Percentiles rank a stretch among this genome's conserved stretches.
Evolutionary conservation across 2,888 invertebrate genomes (phyloP).

Genomic region (Tipula helvola): DNA sequence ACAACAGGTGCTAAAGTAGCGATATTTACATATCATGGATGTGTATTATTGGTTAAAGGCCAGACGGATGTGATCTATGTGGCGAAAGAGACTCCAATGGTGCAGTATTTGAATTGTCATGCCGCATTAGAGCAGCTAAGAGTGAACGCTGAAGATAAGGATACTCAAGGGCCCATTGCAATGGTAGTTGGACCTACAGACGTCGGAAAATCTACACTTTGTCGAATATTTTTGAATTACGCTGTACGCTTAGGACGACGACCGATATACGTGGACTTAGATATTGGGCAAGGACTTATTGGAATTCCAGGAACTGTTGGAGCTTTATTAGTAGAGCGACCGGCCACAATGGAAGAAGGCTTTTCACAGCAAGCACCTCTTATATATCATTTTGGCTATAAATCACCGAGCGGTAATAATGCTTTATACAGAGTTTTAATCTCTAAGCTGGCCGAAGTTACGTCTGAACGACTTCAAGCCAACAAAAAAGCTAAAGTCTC

Average conservation of each 20-base stretch:
- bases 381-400: slow-evolving; percentile 89
- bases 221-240: slow-evolving; percentile 82
- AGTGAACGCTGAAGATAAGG: slow-evolving; percentile 61
- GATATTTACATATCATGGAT: slow-evolving; percentile 93
- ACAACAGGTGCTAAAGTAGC: slow-evolving; percentile 85
- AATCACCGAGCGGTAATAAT: slow-evolving; percentile 58
- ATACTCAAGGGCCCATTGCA: slow-evolving; percentile 65
- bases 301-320: slow-evolving; percentile 88
- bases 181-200: slow-evolving; percentile 92
- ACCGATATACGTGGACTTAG: slow-evolving; percentile 89
- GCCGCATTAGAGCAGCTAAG: slow-evolving; percentile 87
- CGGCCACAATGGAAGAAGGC: slow-evolving; percentile 88
- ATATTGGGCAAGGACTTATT: slow-evolving; percentile 89
- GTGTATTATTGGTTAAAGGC: slow-evolving; percentile 72
- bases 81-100: slow-evolving; percentile 94
- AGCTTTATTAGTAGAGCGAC: slow-evolving; percentile 80
- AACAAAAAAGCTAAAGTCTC: slow-evolving; percentile 79
- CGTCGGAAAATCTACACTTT: slow-evolving; percentile 92
- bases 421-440: slow-evolving; percentile 75
- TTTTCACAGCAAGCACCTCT: slow-evolving; percentile 88
- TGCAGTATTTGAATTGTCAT: slow-evolving; percentile 87
- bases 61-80: slow-evolving; percentile 88
- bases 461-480: slow-evolving; percentile 68
- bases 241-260: slow-evolving; percentile 79
- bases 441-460: slow-evolving; percentile 72